A percentile compares a stretch with the other conserved stretches of the same genome.
Evolutionary conservation across 2,888 invertebrate genomes (phyloP).

Genomic region (Cryptosula pallasiana): DNA sequence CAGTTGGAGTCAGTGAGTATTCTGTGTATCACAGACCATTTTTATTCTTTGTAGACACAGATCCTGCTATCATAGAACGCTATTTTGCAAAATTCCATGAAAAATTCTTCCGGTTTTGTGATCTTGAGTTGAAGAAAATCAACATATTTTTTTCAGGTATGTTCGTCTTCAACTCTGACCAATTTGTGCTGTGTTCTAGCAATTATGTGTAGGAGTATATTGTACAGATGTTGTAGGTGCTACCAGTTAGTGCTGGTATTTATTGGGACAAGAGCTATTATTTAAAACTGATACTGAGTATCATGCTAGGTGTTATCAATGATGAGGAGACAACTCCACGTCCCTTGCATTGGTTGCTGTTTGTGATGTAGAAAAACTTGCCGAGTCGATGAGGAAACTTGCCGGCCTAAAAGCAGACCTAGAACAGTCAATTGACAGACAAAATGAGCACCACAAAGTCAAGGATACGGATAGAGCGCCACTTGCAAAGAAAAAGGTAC

Average conservation of each 20-base stretch:
- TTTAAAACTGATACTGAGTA: too few species aligned
- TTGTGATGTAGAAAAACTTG: constrained; percentile 87
- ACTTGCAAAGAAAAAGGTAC: neutral
- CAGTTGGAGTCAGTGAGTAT: too few species aligned
- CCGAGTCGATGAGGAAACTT: constrained; percentile 92
- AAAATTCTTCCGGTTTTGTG: constrained; percentile 88
- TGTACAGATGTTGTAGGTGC: too few species aligned
- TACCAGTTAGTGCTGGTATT: too few species aligned
- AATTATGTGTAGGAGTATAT: too few species aligned
- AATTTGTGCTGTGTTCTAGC: too few species aligned
- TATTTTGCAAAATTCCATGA: constrained; percentile 93
- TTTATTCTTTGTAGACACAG: constrained; percentile 64
- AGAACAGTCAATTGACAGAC: constrained; percentile 47
- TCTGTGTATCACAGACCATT: too few species aligned
- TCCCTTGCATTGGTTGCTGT: too few species aligned
- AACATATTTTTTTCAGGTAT: constrained; percentile 91
- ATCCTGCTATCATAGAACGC: constrained; percentile 76
- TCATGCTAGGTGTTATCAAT: too few species aligned
- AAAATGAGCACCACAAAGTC: neutral
- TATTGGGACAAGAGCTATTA: too few species aligned
- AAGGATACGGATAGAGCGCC: neutral
- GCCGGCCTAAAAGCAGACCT: constrained; percentile 83
- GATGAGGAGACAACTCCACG: too few species aligned
- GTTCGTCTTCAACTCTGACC: too few species aligned
- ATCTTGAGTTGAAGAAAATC: constrained; percentile 90